Base-by-base conservation (phyloP, 2,797 vertebrate species). In the Hydrolagus colliei region DNA sequence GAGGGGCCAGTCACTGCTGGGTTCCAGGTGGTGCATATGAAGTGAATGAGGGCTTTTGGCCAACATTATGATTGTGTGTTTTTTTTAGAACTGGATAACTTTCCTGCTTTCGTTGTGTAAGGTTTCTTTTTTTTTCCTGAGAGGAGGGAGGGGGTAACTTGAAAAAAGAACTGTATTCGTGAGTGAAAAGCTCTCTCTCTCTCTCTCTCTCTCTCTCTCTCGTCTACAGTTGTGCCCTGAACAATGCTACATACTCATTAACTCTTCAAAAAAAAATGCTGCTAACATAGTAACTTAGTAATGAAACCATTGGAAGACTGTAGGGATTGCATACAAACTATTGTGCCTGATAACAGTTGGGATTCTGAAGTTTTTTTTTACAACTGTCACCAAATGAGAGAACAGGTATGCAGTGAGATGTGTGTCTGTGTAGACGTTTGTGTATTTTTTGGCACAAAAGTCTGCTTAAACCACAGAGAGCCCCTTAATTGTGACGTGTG, bases 11-110 rank as follows among this genome's bases (percentile, higher is more conserved):
- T 68, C 22, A 35, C 16, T 82, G 8, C 20, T 35, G 22, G 65
- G 68, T 35, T 82, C 63, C 79, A 82, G 16, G 32, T 67, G 65
- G 65, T 41, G 71, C 71, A 41, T 84, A 71, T 80, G 77, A 80
- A 71, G 79, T 71, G 32, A 84, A 11, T 84, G 65, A 84, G 6
- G 18, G 32, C 27, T 71, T 68, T 84, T 84, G 79, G 79, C 27
- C 67, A 84, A 67, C 16, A 32, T 52, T 41, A 52, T 84, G 68
- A 63, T 63, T 79, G 41, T 52, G 41, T 52, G 22, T 82, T 65
- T 16, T 80, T 80, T 41, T 41, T 14, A 27, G 63, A 82, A 82
- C 67, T 84, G 79, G 32, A 71, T 77, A 77, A 77, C 2, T 1
- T 61, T 77, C 32, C 71, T 32, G 41, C 75, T 41, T 62, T 20